Evolutionary conservation across 1,140 invertebrate genomes (phyloP), one percentile per base, ranked within the genome.

Genomic region (Trachelipus rathkii): DNA sequence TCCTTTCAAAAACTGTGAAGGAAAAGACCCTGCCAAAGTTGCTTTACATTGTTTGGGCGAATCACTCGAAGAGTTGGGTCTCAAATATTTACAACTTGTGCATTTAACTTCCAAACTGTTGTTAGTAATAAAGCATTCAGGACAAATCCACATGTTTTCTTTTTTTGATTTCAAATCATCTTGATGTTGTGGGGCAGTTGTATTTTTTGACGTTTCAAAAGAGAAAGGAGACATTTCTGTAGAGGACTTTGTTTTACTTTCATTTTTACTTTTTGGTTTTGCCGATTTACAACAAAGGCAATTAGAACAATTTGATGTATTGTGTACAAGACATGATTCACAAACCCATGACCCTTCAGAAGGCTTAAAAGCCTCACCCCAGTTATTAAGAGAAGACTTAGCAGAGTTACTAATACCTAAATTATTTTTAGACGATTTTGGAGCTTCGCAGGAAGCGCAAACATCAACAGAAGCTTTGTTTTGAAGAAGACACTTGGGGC

Each of bases 211-310:
- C 2, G 33, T 33, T 3, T 33, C 33, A 33, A 33, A 33, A 6
- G 33, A 33, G 1, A 33, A 6, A 33, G 33, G 33, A 3, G 33
- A 33, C 33, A 33, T 33, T 33, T 33, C 33, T 33, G 33, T 33
- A 33, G 33, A 33, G 1, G 33, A 33, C 6, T 33, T 33, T 33
- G 2, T 33, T 33, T 33, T 33, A 33, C 33, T 33, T 33, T 60
- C 50, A 60, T 60, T 19, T 60, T 60, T 8, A 60, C 11, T 60
- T 60, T 60, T 60, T 60, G 50, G 50, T 19, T 60, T 60, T 60
- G 50, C 50, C 11, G 50, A 60, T 8, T 60, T 13, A 60, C 50
- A 60, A 60, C 11, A 13, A 19, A 60, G 11, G 19, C 50, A 60
- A 19, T 60, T 60, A 15, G 50, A 60, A 60, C 11, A 60, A 13